These are phyloP conservation scores for Zapornia atra DNA, from an alignment of 2,113 vertebrate genomes.

Conservation along the genomic window DNA sequence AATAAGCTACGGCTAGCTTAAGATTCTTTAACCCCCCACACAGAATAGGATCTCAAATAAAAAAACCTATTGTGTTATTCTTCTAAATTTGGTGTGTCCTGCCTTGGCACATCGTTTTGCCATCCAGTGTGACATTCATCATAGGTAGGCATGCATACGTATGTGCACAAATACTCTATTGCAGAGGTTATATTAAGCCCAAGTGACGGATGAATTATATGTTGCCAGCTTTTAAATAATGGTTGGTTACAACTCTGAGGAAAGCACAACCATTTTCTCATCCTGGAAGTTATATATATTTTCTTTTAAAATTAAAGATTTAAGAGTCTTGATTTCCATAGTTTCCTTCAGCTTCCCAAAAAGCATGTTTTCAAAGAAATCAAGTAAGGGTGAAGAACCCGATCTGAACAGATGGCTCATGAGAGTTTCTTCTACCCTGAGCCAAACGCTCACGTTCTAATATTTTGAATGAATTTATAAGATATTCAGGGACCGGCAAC, in stretches of 20 bases:
- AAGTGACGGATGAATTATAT: neutral
- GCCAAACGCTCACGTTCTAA: neutral
- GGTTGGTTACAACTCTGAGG: neutral
- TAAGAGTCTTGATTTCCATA: neutral
- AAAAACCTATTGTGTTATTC: neutral
- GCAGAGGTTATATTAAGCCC: neutral
- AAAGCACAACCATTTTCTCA: neutral
- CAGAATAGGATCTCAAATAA: neutral
- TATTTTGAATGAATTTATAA: neutral
- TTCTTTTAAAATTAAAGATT: neutral
- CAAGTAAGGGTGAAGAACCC: neutral
- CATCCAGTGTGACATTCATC: neutral
- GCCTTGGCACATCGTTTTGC: accelerated
- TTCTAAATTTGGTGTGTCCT: neutral
- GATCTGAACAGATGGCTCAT: neutral
- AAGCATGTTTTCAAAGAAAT: neutral
- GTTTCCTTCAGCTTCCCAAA: neutral
- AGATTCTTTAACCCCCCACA: neutral
- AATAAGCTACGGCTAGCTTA: neutral
- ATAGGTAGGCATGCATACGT: neutral
- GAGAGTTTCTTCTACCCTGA: constrained; percentile 2
- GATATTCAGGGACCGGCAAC: neutral
- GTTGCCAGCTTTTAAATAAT: neutral
- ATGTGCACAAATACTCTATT: neutral
- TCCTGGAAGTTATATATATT: neutral